Base-by-base conservation (phyloP, 2,113 vertebrate species). In the Sapajus apella region DNA sequence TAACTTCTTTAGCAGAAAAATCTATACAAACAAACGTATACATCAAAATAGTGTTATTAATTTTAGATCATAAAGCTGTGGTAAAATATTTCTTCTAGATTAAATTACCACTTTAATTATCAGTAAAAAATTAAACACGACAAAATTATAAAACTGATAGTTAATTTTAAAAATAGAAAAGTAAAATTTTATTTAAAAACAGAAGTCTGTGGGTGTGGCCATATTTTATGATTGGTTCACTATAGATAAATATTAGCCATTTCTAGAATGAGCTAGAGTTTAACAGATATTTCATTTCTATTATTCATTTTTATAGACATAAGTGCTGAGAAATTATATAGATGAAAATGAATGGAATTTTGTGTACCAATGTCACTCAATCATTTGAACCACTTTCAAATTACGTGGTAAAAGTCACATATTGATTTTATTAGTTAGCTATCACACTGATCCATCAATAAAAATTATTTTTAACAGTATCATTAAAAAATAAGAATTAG, bases 121-220 rank as follows among this genome's bases (percentile, higher is more conserved):
- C 58, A 80, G 8, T 66, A 95, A 92, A 66, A 0, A 94, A n/a
- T 43, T 27, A 87, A 70, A 79, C 21, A 32, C 79, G 47, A 47
- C 5, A 70, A 77, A 23, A 56, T 73, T 82, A 58, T 47, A 82
- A 83, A 47, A 75, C 16, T 70, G 16, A 55, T 47, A 72, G 79
- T 89, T 73, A 35, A 75, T 82, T 76, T 58, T 68, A 91, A 52
- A 83, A 13, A 87, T 76, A 61, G 16, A 95, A 64, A 91, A 52
- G 25, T 68, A 87, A 87, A 43, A 32, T 35, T 87, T 88, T 72
- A 96, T 84, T 88, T 11, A 40, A 6, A 87, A 88, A 94, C 56
- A 30, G 27, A 50, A 76, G 6, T 83, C 52, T 45, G 16, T 27
- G 4, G 32, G 18, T 73, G 32, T 79, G 1, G 7, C 17, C 73